These are phyloP conservation scores for Tiaroga cobitis DNA, from an alignment of 2,797 vertebrate species.

Conservation along the genomic window DNA sequence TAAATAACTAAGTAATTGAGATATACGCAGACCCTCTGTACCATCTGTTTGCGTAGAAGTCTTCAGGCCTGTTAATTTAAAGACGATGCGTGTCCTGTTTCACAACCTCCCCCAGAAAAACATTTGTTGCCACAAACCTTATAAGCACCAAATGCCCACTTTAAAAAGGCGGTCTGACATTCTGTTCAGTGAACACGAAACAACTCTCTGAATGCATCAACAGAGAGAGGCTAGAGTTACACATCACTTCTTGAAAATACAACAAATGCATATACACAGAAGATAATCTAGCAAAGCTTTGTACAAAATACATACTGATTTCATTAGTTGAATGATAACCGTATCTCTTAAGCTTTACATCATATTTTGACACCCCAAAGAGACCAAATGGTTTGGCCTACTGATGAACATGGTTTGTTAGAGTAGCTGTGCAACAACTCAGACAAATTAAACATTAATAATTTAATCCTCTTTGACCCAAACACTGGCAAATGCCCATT, in stretches of 20 bases:
- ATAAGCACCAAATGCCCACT: conserved; percentile 46
- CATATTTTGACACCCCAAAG: neutral
- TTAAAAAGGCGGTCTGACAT: conserved; percentile 40
- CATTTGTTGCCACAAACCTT: conserved; percentile 41
- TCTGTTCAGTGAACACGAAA: conserved; percentile 43
- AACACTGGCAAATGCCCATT: neutral
- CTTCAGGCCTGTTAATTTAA: conserved; percentile 22
- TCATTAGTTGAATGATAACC: neutral
- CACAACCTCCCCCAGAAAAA: conserved; percentile 40
- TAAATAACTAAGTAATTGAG: neutral
- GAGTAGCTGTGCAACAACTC: conserved; percentile 1
- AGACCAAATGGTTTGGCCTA: conserved; percentile 11
- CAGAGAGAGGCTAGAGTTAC: conserved; percentile 13
- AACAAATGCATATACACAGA: neutral
- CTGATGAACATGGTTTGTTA: neutral
- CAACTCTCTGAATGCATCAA: conserved; percentile 40
- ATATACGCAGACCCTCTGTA: neutral
- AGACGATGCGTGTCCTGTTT: conserved; percentile 3
- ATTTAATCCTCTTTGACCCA: conserved; percentile 12
- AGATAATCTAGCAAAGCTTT: neutral
- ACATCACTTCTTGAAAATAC: conserved; percentile 1
- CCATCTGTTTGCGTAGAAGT: conserved; percentile 27
- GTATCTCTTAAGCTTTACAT: neutral
- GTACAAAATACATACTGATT: neutral
- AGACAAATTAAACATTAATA: conserved; percentile 17